phyloP scores from a whole-genome alignment of 2,888 invertebrate species.

The Arenicola marina region DNA sequence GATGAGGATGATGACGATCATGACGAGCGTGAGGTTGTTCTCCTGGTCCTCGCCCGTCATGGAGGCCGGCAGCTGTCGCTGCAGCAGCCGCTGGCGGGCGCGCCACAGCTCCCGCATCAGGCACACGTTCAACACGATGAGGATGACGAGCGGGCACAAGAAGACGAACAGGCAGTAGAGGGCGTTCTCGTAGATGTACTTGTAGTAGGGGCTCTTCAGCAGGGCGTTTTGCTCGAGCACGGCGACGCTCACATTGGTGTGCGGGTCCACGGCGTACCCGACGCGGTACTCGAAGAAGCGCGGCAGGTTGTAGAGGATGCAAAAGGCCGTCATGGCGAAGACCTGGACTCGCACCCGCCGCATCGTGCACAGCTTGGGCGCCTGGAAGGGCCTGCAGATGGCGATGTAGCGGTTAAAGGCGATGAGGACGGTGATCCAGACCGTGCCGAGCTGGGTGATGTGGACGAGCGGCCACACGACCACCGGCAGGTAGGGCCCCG shows the following conservation, averaged over 20 bases:
- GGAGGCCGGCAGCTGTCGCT: constrained; percentile 19
- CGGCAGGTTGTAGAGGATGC: constrained; percentile 33
- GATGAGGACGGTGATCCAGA: constrained; percentile 39
- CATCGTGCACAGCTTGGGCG: constrained; percentile 28
- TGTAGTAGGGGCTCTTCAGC: constrained; percentile 22
- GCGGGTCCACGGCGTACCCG: not conserved
- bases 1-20: constrained; percentile 36
- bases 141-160: constrained; percentile 33
- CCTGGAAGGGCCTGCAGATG: constrained; percentile 37
- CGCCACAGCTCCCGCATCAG: constrained; percentile 28
- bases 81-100: constrained; percentile 23
- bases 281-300: constrained; percentile 31
- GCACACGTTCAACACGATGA: constrained; percentile 31
- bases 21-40: constrained; percentile 35
- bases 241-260: constrained; percentile 7
- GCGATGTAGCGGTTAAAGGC: constrained; percentile 38
- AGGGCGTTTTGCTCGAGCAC: not conserved
- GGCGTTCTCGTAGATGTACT: constrained; percentile 32
- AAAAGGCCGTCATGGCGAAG: constrained; percentile 14
- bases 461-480: constrained; percentile 35
- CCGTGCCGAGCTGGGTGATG: constrained; percentile 34
- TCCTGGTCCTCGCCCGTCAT: constrained; percentile 28
- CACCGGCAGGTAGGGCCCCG: constrained; percentile 21
- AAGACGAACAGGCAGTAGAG: constrained; percentile 35
- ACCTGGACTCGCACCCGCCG: constrained; percentile 29